Evolutionary conservation across 1,140 invertebrate genomes (phyloP).

Genomic region (Bombus superbus): DNA sequence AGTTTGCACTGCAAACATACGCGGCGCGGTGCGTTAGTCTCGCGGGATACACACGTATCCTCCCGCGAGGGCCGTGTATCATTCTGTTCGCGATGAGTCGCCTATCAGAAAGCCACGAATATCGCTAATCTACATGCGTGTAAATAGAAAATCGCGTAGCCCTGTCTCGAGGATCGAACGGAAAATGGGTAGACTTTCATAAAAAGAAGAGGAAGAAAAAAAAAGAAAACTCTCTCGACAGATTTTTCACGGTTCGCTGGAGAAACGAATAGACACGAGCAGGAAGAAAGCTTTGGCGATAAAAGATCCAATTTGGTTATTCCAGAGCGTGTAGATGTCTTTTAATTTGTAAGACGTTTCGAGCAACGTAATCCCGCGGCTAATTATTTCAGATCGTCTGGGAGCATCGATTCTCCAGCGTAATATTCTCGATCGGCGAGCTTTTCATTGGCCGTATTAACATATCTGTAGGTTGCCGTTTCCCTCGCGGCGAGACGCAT

Average conservation of each 20-base stretch:
- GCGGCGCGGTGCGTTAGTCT: conserved; percentile 31
- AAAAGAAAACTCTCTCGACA: neutral
- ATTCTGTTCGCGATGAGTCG: conserved; percentile 32
- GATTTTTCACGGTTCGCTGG: neutral
- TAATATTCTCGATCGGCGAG: conserved; percentile 20
- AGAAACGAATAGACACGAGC: neutral
- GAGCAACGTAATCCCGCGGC: too few species aligned
- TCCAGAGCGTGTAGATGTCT: neutral
- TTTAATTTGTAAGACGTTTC: too few species aligned
- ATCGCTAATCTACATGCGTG: neutral
- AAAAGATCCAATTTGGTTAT: neutral
- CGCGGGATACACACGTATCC: neutral
- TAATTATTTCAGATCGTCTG: conserved; percentile 23
- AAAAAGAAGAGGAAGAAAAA: too few species aligned
- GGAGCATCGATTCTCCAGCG: conserved; percentile 28
- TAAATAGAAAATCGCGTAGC: conserved; percentile 22
- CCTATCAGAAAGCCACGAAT: conserved; percentile 42
- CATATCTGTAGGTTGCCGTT: conserved; percentile 40
- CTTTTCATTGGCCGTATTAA: conserved; percentile 57
- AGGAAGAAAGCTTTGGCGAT: neutral
- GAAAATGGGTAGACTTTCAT: conserved; percentile 18
- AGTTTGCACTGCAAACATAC: conserved; percentile 51
- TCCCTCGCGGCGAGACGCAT: conserved; percentile 40
- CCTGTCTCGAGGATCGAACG: neutral
- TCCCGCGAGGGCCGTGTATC: neutral